Evolutionary conservation across 1,140 invertebrate species (phyloP).

Genomic region (Lordiphosa mommai): DNA sequence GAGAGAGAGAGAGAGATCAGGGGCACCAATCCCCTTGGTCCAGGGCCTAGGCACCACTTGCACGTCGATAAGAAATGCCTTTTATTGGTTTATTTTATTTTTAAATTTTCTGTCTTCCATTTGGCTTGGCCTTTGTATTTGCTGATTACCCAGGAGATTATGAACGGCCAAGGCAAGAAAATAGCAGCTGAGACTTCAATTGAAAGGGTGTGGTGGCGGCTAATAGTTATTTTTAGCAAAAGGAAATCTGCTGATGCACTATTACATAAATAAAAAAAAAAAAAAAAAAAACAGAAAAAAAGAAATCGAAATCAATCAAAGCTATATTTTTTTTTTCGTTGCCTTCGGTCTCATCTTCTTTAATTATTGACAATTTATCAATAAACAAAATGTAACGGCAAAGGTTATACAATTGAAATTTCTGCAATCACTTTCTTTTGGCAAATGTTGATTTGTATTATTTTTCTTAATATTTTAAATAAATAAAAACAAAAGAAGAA

Average conservation of each 20-base stretch:
- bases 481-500: slow-evolving; percentile 9
- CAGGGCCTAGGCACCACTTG: slow-evolving; percentile 1
- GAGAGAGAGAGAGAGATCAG: slow-evolving; percentile 7
- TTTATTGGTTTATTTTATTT: slow-evolving; percentile 67
- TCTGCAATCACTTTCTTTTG: slow-evolving; percentile 41
- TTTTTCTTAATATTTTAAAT: slow-evolving; percentile 26
- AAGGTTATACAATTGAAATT: slow-evolving; percentile 54
- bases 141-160: slow-evolving; percentile 59
- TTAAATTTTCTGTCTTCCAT: slow-evolving; percentile 13
- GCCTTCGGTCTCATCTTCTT: slow-evolving; percentile 23
- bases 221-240: slow-evolving; percentile 5
- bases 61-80: slow-evolving; percentile 66
- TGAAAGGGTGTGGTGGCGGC: slow-evolving; percentile 25
- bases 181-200: neutral
- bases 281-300: slow-evolving; percentile 26
- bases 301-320: slow-evolving; percentile 48
- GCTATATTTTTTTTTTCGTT: slow-evolving; percentile 26
- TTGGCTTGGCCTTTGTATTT: slow-evolving; percentile 36
- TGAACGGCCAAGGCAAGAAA: slow-evolving; percentile 7
- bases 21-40: neutral
- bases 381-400: slow-evolving; percentile 37
- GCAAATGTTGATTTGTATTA: slow-evolving; percentile 21
- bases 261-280: slow-evolving; percentile 24
- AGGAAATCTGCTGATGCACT: slow-evolving; percentile 17
- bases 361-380: slow-evolving; percentile 58